phyloP scores from a whole-genome alignment of 2,797 vertebrate genomes.

The Masticophis lateralis region DNA sequence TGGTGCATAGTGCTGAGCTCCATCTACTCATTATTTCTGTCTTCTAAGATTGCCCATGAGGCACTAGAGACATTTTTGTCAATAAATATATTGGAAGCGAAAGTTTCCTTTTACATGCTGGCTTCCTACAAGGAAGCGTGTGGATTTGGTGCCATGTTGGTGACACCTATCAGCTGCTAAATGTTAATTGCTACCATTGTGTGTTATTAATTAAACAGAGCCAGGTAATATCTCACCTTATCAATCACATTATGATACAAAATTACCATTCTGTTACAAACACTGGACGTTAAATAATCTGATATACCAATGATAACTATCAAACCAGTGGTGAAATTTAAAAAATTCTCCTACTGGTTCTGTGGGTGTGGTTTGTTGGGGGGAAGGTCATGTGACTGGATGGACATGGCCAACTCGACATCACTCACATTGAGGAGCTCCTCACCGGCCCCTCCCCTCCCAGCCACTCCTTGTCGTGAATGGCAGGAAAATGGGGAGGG shows the following conservation, averaged over 20 bases:
- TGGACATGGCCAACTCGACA: too few species aligned
- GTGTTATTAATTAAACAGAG: neutral
- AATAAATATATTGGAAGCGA: neutral
- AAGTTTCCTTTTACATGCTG: neutral
- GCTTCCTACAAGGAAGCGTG: neutral
- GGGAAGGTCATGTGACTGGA: too few species aligned
- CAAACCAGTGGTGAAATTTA: neutral
- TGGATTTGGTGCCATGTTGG: neutral
- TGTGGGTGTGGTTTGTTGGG: too few species aligned
- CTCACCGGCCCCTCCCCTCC: too few species aligned
- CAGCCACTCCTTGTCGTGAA: too few species aligned
- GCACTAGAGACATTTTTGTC: neutral
- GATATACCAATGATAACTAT: neutral
- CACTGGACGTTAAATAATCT: neutral
- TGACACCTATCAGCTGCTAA: neutral
- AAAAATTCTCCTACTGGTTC: too few species aligned
- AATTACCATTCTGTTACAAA: neutral
- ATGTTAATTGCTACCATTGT: neutral
- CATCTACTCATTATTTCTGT: neutral
- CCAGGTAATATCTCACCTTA: neutral
- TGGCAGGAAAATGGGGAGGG: too few species aligned
- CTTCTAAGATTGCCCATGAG: neutral
- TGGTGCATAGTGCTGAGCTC: neutral
- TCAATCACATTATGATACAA: neutral
- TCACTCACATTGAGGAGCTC: too few species aligned